Conservation (phyloP, 2,113 vertebrate genomes). For the Zosterops japonicus region DNA sequence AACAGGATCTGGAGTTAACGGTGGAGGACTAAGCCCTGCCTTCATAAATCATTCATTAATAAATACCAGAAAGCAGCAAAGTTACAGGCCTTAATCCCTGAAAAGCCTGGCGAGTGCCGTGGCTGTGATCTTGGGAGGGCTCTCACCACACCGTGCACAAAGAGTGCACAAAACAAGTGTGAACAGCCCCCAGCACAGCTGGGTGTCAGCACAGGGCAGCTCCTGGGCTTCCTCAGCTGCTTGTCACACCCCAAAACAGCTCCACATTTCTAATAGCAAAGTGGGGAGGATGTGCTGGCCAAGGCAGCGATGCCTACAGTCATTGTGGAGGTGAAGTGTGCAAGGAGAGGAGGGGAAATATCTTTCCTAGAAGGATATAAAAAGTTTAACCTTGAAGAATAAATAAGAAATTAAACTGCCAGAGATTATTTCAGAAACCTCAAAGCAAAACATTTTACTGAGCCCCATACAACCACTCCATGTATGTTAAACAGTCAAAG, state of each 20-base stretch:
- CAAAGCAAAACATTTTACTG: background rate
- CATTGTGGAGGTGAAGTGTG: background rate
- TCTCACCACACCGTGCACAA: fast-evolving
- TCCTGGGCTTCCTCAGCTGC: background rate
- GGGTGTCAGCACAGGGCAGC: background rate
- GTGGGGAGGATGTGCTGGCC: background rate
- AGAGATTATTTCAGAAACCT: background rate
- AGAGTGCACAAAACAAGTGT: fast-evolving
- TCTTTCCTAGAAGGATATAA: background rate
- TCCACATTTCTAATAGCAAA: background rate
- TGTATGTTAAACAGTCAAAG: background rate
- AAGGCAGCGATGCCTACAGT: too few species aligned
- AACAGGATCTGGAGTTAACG: fast-evolving
- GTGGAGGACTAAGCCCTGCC: background rate
- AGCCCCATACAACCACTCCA: background rate
- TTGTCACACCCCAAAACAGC: background rate
- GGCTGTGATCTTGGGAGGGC: background rate
- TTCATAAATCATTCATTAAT: background rate
- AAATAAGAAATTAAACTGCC: background rate
- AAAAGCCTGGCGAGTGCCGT: background rate
- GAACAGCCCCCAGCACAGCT: background rate
- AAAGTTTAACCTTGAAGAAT: background rate
- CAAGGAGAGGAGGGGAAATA: background rate
- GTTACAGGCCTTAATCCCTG: background rate
- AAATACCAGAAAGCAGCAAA: background rate